Percentiles rank a stretch among this genome's conserved stretches.
Conservation (phyloP, 1,140 invertebrate species). For the Nasonia longicornis region DNA sequence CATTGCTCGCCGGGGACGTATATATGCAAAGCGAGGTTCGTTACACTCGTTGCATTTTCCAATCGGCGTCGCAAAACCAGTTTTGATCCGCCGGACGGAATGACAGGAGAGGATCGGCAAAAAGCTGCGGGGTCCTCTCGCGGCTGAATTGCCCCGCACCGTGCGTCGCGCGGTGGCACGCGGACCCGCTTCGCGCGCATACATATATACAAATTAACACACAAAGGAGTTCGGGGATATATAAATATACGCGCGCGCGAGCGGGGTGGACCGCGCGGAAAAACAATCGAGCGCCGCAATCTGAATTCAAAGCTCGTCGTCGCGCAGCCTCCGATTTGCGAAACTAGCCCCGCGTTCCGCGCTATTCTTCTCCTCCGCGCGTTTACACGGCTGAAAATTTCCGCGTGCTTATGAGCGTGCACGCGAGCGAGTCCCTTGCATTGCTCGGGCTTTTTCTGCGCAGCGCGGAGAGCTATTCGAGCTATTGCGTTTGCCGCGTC, state of each 20-base stretch:
- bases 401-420: too few species aligned
- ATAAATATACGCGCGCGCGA: conserved; percentile 53
- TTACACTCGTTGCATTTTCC: conserved; percentile 13
- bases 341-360: conserved; percentile 34
- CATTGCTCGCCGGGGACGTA: too few species aligned
- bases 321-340: conserved; percentile 33
- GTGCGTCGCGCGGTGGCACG: conserved; percentile 46
- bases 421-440: background rate
- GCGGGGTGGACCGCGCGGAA: conserved; percentile 55
- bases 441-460: conserved; percentile 10
- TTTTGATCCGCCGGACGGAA: background rate
- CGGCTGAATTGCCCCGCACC: conserved; percentile 47
- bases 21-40: background rate
- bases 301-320: conserved; percentile 65
- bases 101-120: background rate
- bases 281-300: conserved; percentile 62
- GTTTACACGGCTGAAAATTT: conserved; percentile 11
- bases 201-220: conserved; percentile 67
- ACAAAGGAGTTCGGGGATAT: conserved; percentile 65
- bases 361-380: conserved; percentile 31
- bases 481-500: conserved; percentile 7
- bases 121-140: background rate
- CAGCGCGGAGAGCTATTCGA: background rate
- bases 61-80: background rate
- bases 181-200: conserved; percentile 39